Percentiles rank a stretch among this genome's conserved stretches.
Evolutionary conservation across 2,888 invertebrate species (phyloP).

Genomic region (Aricia artaxerxes): DNA sequence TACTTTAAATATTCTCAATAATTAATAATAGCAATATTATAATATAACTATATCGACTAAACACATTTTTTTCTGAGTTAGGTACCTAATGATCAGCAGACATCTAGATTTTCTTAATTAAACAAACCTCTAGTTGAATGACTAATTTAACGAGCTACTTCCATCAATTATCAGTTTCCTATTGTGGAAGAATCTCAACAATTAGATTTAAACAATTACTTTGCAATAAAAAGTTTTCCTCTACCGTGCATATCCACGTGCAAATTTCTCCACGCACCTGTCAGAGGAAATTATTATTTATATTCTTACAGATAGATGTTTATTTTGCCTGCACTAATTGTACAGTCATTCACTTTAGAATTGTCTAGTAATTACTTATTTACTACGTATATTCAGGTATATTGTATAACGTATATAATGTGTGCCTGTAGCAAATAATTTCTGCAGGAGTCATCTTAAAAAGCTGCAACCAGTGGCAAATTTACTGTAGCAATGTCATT

Average conservation of each 20-base stretch:
- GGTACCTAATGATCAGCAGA: no score
- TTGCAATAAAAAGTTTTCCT: constrained; percentile 6
- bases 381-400: background rate
- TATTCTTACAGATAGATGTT: background rate
- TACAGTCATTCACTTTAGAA: background rate
- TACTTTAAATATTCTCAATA: no score
- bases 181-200: background rate
- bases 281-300: background rate
- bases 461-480: background rate
- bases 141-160: background rate
- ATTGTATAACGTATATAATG: background rate
- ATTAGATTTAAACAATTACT: background rate
- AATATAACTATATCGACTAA: no score
- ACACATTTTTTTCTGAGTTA: no score
- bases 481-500: background rate
- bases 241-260: constrained; percentile 7
- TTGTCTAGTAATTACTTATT: background rate
- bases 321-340: background rate
- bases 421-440: background rate
- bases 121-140: background rate
- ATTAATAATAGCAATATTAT: no score
- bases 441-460: background rate
- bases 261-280: background rate
- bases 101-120: background rate
- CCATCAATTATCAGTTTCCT: background rate